Evolutionary conservation across 2,888 invertebrate species (phyloP).

Genomic region (Strigamia transsilvanica): DNA sequence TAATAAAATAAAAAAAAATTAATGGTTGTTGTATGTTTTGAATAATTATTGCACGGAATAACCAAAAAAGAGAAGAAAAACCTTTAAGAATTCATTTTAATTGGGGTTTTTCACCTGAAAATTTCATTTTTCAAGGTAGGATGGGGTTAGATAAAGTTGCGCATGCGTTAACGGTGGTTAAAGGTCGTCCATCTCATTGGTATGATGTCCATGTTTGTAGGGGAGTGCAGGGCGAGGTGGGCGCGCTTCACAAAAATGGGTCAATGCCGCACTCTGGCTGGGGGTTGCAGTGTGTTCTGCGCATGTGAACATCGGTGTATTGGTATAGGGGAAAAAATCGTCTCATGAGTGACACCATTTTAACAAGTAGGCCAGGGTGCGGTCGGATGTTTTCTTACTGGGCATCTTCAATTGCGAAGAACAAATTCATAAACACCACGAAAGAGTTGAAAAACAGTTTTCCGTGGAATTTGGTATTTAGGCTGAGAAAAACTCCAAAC

Average conservation of each 20-base stretch:
- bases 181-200: slow-evolving; percentile 35
- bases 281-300: slow-evolving; percentile 5
- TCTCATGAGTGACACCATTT: background rate
- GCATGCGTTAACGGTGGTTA: background rate
- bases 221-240: slow-evolving; percentile 31
- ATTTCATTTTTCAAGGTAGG: background rate
- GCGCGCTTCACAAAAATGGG: slow-evolving; percentile 3
- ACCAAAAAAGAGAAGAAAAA: background rate
- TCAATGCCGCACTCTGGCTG: slow-evolving; percentile 34
- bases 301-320: background rate
- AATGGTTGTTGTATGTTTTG: too few species aligned
- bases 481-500: too few species aligned
- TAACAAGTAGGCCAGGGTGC: background rate
- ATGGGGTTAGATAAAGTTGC: slow-evolving; percentile 10
- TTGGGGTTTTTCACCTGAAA: slow-evolving; percentile 20
- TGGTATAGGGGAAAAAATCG: background rate
- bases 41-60: too few species aligned
- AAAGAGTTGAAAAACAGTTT: background rate
- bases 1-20: too few species aligned
- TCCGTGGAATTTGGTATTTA: background rate
- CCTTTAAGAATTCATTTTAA: background rate
- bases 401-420: background rate
- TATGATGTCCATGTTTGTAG: slow-evolving; percentile 7
- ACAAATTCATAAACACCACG: background rate
- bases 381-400: background rate